Evolutionary conservation across 2,797 vertebrate genomes (phyloP).

Genomic region (Nyctalus aviator): DNA sequence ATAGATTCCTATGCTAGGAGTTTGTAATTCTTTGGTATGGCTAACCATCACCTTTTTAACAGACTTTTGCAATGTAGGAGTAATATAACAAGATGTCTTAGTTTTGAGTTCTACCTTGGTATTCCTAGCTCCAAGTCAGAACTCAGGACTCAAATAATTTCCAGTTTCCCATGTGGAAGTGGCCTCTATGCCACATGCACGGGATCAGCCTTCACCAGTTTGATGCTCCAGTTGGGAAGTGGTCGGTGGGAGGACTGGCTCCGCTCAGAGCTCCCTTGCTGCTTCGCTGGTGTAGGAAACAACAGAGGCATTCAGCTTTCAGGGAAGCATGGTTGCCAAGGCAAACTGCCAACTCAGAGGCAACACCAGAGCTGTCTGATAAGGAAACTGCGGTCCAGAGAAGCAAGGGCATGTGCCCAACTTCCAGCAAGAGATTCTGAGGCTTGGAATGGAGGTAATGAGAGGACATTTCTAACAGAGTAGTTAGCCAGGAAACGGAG

Average conservation of each 20-base stretch:
- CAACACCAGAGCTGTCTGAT: rapidly evolving
- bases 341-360: neutral
- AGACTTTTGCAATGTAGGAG: neutral
- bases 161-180: neutral
- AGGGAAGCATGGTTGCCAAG: neutral
- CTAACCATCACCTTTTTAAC: neutral
- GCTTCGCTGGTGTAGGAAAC: neutral
- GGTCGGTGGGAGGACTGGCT: neutral
- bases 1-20: neutral
- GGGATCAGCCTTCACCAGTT: neutral
- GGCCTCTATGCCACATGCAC: neutral
- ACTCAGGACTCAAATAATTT: neutral
- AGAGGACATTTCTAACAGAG: neutral
- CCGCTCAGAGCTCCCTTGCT: neutral
- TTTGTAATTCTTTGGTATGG: neutral
- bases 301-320: neutral
- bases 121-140: neutral
- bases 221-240: neutral
- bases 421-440: neutral
- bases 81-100: neutral
- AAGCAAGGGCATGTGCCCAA: neutral
- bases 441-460: neutral
- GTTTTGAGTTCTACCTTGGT: too few species aligned
- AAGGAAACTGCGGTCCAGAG: neutral
- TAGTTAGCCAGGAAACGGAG: conserved; percentile 4